Percentiles rank a stretch among this genome's conserved stretches.
These are phyloP conservation scores for Chrysaora quinquecirrha DNA, from an alignment of 30 jellyfish, hydroid and myxozoan species.

Conservation along the genomic window DNA sequence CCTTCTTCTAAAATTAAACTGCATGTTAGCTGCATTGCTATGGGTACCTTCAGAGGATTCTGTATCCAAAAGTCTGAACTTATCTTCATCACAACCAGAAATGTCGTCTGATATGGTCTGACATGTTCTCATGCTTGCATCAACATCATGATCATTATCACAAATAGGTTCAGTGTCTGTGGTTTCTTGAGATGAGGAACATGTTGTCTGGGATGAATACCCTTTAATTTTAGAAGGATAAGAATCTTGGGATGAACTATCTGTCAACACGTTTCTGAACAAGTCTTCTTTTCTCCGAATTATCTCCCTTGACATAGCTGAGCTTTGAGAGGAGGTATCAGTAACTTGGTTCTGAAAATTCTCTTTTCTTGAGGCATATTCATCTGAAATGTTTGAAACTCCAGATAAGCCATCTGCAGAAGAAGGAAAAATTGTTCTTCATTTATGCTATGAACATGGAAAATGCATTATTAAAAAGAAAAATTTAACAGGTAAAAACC, in stretches of 20 bases:
- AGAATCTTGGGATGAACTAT: neutral
- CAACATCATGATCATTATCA: neutral
- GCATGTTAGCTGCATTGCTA: neutral
- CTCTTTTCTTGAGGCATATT: no score
- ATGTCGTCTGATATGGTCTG: neutral
- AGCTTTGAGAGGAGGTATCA: neutral
- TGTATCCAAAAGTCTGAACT: neutral
- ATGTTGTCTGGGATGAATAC: neutral
- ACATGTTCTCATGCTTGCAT: neutral
- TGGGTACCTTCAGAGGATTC: neutral
- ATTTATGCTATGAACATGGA: no score
- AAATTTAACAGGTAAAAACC: no score
- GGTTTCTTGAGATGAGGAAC: neutral
- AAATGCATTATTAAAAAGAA: no score
- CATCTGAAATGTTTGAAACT: no score
- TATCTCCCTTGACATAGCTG: neutral
- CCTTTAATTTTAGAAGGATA: neutral
- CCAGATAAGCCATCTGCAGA: no score
- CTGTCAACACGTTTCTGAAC: neutral
- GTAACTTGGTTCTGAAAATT: no score
- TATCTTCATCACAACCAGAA: neutral
- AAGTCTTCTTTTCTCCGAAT: neutral
- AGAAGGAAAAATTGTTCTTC: no score
- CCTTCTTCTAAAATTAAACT: neutral
- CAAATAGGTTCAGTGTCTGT: neutral